Base-by-base conservation (phyloP, 2,888 invertebrate species). In the Plebejus melissa region DNA sequence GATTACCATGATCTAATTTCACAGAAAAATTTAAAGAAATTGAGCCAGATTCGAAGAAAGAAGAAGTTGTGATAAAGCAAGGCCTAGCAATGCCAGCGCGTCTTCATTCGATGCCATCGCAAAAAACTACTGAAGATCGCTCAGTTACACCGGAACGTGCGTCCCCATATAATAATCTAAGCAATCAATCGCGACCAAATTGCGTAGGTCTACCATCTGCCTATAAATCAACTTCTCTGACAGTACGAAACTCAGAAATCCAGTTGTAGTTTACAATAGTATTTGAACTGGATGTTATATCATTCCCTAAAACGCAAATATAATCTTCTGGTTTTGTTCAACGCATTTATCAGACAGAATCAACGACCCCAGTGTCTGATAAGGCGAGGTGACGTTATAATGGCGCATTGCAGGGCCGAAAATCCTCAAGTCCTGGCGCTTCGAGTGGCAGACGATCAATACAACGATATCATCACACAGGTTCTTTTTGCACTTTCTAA, bases 391-490 rank as follows among this genome's bases (percentile, higher is more conserved):
- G 83, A 82, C 83, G 85, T 87, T 90, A 91, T 90, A 90, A 88
- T 88, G 89, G 86, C 89, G 90, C 90, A 90, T 88, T 90, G 89
- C 90, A 90, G 89, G 82, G 83, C 88, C 86, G 81, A 88, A 90
- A 89, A 87, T 80, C 78, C 79, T 82, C 82, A 77, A 83, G 79
- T 80, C 78, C 77, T 80, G 79, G 76, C 79, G 80, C 79, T 80
- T 79, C 76, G 78, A 78, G 82, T 84, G 85, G 83, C 83, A 83
- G 80, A 80, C 81, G 87, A 90, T 88, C 88, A 83, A 89, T 87
- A 87, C 80, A 76, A 77, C 76, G 74, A 70, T 74, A 76, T 71
- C 46, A 72, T 78, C 50, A 76, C 76, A 77, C 50, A 74, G 77
- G 74, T 77, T 77, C 76, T 22, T 60, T 77, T 46, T 75, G 70